Evolutionary conservation across 2,888 invertebrate genomes (phyloP), one percentile per base, ranked within the genome.

Genomic region (Patella pellucida): DNA sequence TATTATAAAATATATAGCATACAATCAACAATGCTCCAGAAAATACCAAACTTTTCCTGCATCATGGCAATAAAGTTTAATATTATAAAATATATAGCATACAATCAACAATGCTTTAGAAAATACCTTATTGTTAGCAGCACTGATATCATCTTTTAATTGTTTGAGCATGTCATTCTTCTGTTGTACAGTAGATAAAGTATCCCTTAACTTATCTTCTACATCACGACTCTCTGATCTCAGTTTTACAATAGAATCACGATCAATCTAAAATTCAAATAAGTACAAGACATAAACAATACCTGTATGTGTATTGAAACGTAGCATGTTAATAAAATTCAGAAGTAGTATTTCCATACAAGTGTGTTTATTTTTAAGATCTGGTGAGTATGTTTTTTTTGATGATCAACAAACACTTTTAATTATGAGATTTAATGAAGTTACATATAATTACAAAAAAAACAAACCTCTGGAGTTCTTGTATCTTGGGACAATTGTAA

Each of bases 151-250:
- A 11, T 89, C 89, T 67, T 87, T 78, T 67, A 89, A 81, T 74
- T 89, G 88, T 76, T 85, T 86, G 73, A 88, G 85, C 67, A 86
- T 84, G 31, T 89, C 89, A n/a, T 86, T 86, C 19, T 87, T 81
- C 77, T 88, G 88, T 72, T 87, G 86, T 12, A 86, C 83, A 51
- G 86, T 84, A 23, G 83, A 83, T 67, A 89, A 74, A 12, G 89
- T 86, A 52, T 89, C 90, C 23, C 84, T 77, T 67, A 88, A 79
- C 74, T 89, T 88, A 72, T 88, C 89, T 74, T 89, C 89, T 56
- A 87, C 75, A 16, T 89, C 87, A 52, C 85, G 84, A 27, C 84
- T 83, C 41, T 89, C 88, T 54, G 82, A 84, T 41, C 89, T 84
- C 69, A 89, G 79, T 69, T 85, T 86, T 56, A 87, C 81, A 62